Conservation (phyloP, 2,113 vertebrate genomes). For the Dipodomys merriami region DNA sequence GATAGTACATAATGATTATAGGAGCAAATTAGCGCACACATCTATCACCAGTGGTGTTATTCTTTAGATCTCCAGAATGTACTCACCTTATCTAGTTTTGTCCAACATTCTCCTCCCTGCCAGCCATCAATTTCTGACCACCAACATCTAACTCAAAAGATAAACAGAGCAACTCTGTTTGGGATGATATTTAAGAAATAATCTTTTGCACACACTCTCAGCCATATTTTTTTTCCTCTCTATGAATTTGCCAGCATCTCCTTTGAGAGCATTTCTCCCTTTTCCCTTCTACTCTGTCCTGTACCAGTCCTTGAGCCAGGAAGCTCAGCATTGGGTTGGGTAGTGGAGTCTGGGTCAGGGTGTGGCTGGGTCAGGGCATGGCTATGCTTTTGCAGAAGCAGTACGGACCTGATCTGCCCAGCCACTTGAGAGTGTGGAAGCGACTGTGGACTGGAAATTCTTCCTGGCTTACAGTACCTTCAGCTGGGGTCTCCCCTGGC, state of each 20-base stretch:
- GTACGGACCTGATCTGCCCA: background rate
- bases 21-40: too few relatives aligned
- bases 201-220: accelerated
- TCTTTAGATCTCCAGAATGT: background rate
- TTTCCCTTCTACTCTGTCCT: background rate
- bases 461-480: too few relatives aligned
- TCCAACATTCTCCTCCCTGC: too few relatives aligned
- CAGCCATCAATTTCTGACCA: too few relatives aligned
- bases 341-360: too few relatives aligned
- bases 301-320: background rate
- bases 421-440: too few relatives aligned
- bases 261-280: background rate
- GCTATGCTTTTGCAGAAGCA: background rate
- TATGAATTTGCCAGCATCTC: background rate
- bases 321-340: background rate
- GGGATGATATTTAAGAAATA: background rate
- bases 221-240: accelerated
- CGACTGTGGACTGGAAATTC: background rate
- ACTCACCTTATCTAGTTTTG: too few relatives aligned
- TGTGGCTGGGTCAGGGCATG: too few relatives aligned
- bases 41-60: too few relatives aligned
- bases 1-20: too few relatives aligned
- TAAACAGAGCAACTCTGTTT: accelerated
- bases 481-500: too few relatives aligned
- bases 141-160: background rate